A percentile compares a stretch with the other conserved stretches of the same genome.
Conservation (phyloP, 1,140 invertebrate genomes). For the Pseudomyrmex dendroicus region DNA sequence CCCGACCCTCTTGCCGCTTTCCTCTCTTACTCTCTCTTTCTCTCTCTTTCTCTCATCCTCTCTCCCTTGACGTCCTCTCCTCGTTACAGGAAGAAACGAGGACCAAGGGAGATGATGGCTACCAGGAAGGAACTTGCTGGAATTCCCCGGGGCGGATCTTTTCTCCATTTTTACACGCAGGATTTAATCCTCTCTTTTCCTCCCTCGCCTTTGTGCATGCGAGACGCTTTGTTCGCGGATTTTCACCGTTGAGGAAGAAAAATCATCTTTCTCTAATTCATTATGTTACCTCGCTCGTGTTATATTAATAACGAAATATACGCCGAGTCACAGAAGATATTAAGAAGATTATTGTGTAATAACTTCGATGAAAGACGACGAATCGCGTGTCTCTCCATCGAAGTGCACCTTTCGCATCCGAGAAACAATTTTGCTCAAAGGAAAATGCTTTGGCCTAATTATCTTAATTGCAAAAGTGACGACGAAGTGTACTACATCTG, state of each 20-base stretch:
- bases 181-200: constrained; percentile 62
- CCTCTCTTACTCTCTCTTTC: constrained; percentile 26
- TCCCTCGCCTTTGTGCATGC: constrained; percentile 33
- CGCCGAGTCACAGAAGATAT: neutral
- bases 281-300: neutral
- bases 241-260: neutral
- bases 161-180: constrained; percentile 51
- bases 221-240: constrained; percentile 50
- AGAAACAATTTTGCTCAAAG: neutral
- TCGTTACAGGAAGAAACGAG: constrained; percentile 70
- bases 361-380: neutral
- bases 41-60: constrained; percentile 38
- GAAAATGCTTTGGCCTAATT: neutral
- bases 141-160: constrained; percentile 58
- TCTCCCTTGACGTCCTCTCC: constrained; percentile 54
- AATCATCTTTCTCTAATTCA: constrained; percentile 44
- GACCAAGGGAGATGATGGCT: constrained; percentile 71
- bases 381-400: too few species aligned
- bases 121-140: constrained; percentile 78
- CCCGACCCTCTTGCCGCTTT: constrained; percentile 43
- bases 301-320: constrained; percentile 2
- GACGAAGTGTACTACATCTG: neutral
- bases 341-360: constrained; percentile 14
- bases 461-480: neutral
- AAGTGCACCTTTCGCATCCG: constrained; percentile 1